Conservation (phyloP, 1,140 invertebrate species). For the Orius insidiosus region DNA sequence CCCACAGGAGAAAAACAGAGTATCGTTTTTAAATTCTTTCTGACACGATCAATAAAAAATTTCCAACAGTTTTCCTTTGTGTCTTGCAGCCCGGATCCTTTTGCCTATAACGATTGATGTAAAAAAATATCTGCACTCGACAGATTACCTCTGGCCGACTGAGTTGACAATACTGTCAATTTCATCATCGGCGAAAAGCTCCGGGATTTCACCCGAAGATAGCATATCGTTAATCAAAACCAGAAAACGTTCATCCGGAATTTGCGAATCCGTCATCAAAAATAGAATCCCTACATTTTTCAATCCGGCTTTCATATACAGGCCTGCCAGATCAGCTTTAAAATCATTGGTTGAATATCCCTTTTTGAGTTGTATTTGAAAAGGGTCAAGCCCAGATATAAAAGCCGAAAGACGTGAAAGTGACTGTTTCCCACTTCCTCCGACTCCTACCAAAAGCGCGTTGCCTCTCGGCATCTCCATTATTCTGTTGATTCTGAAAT, state of each 20-base stretch:
- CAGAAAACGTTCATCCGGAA: slow-evolving; percentile 76
- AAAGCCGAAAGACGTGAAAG: slow-evolving; percentile 71
- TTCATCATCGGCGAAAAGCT: slow-evolving; percentile 80
- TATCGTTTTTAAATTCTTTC: slow-evolving; percentile 55
- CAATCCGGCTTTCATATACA: slow-evolving; percentile 75
- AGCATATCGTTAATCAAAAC: slow-evolving; percentile 87
- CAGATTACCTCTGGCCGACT: slow-evolving; percentile 59
- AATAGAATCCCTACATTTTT: slow-evolving; percentile 78
- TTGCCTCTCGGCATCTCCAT: slow-evolving; percentile 81
- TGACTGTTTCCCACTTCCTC: slow-evolving; percentile 88
- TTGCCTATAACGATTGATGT: slow-evolving; percentile 32
- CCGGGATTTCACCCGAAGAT: slow-evolving; percentile 84
- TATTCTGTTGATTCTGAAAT: slow-evolving; percentile 72
- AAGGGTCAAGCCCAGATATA: slow-evolving; percentile 76
- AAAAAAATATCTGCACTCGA: neutral
- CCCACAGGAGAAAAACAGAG: slow-evolving; percentile 88
- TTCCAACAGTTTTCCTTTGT: slow-evolving; percentile 88
- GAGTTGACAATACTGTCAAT: slow-evolving; percentile 69
- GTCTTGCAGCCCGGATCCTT: slow-evolving; percentile 61
- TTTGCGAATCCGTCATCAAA: slow-evolving; percentile 86
- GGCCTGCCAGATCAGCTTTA: slow-evolving; percentile 57
- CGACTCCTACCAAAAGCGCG: slow-evolving; percentile 80
- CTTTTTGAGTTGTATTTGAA: slow-evolving; percentile 78
- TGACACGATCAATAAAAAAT: slow-evolving; percentile 83
- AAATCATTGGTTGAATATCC: slow-evolving; percentile 73